Percentiles rank a stretch among this genome's conserved stretches.
These are phyloP conservation scores for Silvanus unidentatus DNA, from an alignment of 2,888 invertebrate species.

Conservation along the genomic window DNA sequence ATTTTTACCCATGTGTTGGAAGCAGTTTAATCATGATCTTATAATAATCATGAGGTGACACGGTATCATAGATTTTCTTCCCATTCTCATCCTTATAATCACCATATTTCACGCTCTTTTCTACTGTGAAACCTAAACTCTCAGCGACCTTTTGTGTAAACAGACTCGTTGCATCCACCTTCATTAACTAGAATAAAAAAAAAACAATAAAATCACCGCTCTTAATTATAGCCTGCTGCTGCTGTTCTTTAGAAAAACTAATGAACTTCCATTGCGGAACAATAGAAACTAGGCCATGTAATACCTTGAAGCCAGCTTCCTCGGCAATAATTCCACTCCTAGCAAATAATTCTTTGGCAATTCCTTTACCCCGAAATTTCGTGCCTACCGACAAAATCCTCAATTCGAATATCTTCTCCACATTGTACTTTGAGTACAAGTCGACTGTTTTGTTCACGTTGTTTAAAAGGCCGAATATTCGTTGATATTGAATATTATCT, in stretches of 20 bases:
- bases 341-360: constrained; percentile 66
- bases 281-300: neutral
- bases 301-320: constrained; percentile 64
- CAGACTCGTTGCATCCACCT: constrained; percentile 75
- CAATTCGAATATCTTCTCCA: constrained; percentile 70
- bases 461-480: constrained; percentile 72
- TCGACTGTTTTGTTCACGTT: constrained; percentile 62
- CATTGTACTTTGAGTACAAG: constrained; percentile 60
- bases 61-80: constrained; percentile 55
- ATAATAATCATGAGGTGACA: constrained; percentile 66
- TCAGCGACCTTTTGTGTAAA: constrained; percentile 72
- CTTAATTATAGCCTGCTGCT: neutral
- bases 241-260: neutral
- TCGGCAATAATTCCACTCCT: constrained; percentile 62
- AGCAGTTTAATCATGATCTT: constrained; percentile 54
- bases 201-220: neutral
- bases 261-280: neutral
- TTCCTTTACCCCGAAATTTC: constrained; percentile 64
- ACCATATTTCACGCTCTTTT: constrained; percentile 62
- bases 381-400: constrained; percentile 74
- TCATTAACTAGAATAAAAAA: constrained; percentile 57
- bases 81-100: constrained; percentile 62
- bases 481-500: constrained; percentile 66
- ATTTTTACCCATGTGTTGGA: constrained; percentile 7
- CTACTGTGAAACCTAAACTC: constrained; percentile 59